Evolutionary conservation across 2,888 invertebrate species (phyloP), one percentile per base, ranked within the genome.

Genomic region (Anticlea derivata): DNA sequence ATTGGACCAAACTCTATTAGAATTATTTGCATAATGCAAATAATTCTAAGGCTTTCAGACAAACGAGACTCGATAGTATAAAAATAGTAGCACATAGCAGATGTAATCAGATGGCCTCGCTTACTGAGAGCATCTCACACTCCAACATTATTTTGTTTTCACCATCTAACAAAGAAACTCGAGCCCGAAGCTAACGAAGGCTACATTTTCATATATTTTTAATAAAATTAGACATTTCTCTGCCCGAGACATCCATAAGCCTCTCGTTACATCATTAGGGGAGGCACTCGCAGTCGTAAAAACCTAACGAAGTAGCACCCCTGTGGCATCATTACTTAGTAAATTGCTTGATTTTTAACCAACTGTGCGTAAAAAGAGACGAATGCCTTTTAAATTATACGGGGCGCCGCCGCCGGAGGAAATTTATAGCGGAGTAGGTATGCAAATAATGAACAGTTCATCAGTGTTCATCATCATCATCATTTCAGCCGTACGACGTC

Each of bases 301-400:
- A 50, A 41, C 30, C 52, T 60, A 57, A 60, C 60, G 60, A 60
- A 60, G 57, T 56, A 45, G 44, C 50, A 46, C 57, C 60, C 60
- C 45, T 45, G 57, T 29, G 60, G 57, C 53, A 23, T 59, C 55
- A 48, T 51, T 49, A 51, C 46, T 50, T 47, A 41, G 40, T 39
- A 39, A 51, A 58, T 58, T 58, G 55, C 51, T 52, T 58, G 44
- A 55, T 51, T 49, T 49, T 49, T 46, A 49, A 37, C 49, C 37
- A 49, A 49, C 41, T 43, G 43, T 43, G 43, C 49, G 43, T 41
- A 49, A 49, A 49, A 43, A 41, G 39, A 41, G 43, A 49, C 49
- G 49, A 49, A 49, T 49, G 35, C 20, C 37, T 49, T 43, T 49
- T 43, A 49, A 49, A 49, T 49, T 31, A 43, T 43, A 12, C 43